Evolutionary conservation across 2,797 vertebrate species (phyloP).

Genomic region (Eidolon dupreanum): DNA sequence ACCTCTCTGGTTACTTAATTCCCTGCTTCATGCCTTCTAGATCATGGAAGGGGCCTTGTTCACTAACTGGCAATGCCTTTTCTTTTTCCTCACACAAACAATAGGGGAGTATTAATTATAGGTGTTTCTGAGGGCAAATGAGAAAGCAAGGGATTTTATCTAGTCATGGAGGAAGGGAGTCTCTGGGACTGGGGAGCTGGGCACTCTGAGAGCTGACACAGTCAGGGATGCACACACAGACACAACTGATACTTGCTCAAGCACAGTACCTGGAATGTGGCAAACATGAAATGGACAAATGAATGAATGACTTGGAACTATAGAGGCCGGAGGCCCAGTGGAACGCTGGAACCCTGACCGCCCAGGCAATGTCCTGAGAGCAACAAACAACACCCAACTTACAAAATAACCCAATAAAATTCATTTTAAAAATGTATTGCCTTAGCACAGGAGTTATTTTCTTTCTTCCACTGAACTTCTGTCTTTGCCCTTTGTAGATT

Average conservation of each 20-base stretch:
- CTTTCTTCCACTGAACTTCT: background rate
- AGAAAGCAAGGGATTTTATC: background rate
- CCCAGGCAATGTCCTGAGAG: background rate
- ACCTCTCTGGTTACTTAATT: slow-evolving; percentile 8
- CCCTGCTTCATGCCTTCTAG: background rate
- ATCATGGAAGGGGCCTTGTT: background rate
- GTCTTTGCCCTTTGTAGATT: background rate
- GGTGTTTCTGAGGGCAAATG: background rate
- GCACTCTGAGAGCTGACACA: background rate
- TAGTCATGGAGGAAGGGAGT: background rate
- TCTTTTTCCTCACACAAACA: background rate
- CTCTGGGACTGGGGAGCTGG: background rate
- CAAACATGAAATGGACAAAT: background rate
- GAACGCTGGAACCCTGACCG: background rate
- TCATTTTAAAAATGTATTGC: background rate
- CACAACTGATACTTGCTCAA: background rate
- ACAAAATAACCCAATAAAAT: background rate
- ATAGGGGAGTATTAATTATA: background rate
- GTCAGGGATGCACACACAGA: background rate
- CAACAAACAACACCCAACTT: background rate
- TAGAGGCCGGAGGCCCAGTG: background rate
- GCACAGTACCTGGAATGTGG: background rate
- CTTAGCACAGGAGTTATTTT: background rate
- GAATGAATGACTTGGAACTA: background rate
- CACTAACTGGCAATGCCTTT: background rate